phyloP scores from a whole-genome alignment of 2,797 vertebrate species.

The Gambusia yucatana region DNA sequence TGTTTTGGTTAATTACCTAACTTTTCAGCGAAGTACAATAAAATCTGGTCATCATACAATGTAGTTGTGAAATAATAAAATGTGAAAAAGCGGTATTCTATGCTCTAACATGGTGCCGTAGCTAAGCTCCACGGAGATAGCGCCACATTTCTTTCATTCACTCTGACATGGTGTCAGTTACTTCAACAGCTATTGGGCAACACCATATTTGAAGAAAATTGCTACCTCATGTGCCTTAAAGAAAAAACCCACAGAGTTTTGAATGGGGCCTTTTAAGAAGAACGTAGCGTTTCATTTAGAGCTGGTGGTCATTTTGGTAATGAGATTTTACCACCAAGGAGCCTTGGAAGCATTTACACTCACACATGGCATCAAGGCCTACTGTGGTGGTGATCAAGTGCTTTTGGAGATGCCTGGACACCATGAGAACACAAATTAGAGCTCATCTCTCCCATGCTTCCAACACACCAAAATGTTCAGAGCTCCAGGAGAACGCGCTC shows the following conservation, averaged over 20 bases:
- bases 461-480: constrained; percentile 69
- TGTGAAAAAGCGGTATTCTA: background rate
- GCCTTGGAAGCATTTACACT: constrained; percentile 81
- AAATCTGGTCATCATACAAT: background rate
- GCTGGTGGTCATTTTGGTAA: constrained; percentile 81
- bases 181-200: constrained; percentile 74
- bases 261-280: constrained; percentile 79
- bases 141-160: constrained; percentile 50
- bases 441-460: constrained; percentile 69
- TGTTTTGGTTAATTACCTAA: background rate
- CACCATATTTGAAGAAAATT: constrained; percentile 80
- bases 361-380: constrained; percentile 84
- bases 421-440: constrained; percentile 82
- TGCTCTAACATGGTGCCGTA: background rate
- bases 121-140: constrained; percentile 41
- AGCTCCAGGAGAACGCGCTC: constrained; percentile 63
- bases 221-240: constrained; percentile 77
- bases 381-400: constrained; percentile 79
- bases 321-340: constrained; percentile 75
- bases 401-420: constrained; percentile 79
- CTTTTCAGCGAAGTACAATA: background rate
- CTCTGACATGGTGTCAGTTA: constrained; percentile 73
- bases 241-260: constrained; percentile 66
- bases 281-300: constrained; percentile 79
- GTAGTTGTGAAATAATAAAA: background rate